phyloP scores from a whole-genome alignment of 2,113 vertebrate species.

The Neomonachus schauinslandi region DNA sequence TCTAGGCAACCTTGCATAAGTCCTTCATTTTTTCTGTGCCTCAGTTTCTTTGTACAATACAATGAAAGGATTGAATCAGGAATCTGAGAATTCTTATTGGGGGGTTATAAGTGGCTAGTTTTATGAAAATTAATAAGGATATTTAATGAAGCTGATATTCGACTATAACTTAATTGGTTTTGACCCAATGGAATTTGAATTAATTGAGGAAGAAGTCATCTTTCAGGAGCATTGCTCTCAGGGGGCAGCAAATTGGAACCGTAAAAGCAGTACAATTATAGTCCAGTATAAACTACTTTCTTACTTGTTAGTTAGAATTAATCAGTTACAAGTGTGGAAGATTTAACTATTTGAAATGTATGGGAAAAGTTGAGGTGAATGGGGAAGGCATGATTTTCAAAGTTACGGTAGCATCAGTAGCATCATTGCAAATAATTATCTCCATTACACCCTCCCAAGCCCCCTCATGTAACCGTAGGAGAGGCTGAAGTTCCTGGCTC shows the following conservation, averaged over 20 bases:
- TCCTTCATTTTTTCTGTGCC: background rate
- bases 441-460: background rate
- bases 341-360: background rate
- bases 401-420: background rate
- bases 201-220: slow-evolving; percentile 19
- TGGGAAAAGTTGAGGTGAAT: background rate
- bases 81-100: background rate
- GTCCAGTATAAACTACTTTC: background rate
- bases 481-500: background rate
- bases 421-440: background rate
- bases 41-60: background rate
- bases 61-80: background rate
- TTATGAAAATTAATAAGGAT: slow-evolving; percentile 33
- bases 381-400: background rate
- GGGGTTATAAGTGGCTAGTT: background rate
- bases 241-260: background rate
- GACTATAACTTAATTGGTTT: slow-evolving; percentile 15
- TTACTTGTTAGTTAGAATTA: background rate
- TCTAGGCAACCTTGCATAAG: background rate
- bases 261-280: background rate
- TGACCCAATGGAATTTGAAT: background rate
- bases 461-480: background rate
- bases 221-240: background rate
- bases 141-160: slow-evolving; percentile 1
- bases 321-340: background rate